These are phyloP conservation scores for Macrophya annulata DNA, from an alignment of 2,888 invertebrate species.

Conservation along the genomic window DNA sequence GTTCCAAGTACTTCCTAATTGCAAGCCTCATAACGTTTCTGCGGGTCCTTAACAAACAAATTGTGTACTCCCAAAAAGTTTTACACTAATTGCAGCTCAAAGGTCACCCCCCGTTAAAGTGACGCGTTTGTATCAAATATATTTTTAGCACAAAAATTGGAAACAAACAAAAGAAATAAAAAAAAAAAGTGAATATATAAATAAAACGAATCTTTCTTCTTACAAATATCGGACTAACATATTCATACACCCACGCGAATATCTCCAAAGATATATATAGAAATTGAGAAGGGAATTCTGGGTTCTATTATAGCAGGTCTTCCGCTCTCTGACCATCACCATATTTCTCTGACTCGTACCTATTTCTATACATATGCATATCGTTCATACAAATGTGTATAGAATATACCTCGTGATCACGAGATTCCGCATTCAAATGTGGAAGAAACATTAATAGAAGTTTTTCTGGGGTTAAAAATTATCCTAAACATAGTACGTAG, in stretches of 20 bases:
- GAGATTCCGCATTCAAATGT: constrained; percentile 22
- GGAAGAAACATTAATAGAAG: not conserved
- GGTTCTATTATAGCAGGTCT: constrained; percentile 69
- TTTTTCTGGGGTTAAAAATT: not conserved
- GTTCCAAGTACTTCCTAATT: constrained; percentile 48
- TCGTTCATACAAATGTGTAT: not conserved
- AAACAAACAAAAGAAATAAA: not conserved
- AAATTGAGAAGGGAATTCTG: not conserved
- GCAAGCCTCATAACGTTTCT: constrained; percentile 41
- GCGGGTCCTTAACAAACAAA: constrained; percentile 47
- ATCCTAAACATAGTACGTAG: not conserved
- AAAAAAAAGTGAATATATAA: not conserved
- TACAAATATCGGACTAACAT: constrained; percentile 69
- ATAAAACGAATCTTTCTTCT: too few species aligned
- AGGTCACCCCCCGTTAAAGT: constrained; percentile 19
- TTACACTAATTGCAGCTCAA: constrained; percentile 16
- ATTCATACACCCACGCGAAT: constrained; percentile 68
- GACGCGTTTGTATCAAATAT: not conserved
- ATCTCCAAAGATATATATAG: not conserved
- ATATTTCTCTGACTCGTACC: constrained; percentile 65
- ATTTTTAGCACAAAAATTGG: not conserved
- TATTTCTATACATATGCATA: constrained; percentile 72
- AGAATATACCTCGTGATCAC: constrained; percentile 6
- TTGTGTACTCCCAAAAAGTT: constrained; percentile 23
- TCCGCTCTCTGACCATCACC: constrained; percentile 74